Evolutionary conservation across 1,140 invertebrate species (phyloP), one percentile per base, ranked within the genome.

Genomic region (Drosophila ambigua): DNA sequence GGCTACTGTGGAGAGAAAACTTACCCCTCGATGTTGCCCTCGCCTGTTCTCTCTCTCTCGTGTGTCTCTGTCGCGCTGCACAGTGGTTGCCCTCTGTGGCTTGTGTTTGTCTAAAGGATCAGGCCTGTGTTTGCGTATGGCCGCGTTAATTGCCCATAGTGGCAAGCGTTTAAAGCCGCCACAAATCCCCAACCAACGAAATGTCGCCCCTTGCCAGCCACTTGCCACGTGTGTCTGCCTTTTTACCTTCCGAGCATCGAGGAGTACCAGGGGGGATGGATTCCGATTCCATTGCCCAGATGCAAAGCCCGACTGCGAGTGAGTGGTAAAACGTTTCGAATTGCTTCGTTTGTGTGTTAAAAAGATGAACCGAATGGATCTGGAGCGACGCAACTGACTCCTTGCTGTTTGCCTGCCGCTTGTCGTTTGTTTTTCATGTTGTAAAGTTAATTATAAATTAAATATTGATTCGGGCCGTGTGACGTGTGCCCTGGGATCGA

Each of bases 381-480:
- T 46, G 46, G 61, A 39, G 48, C 9, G 35, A 28, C 26, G 26
- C 20, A 7, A 28, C 26, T 28, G 44, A 68, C 58, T 68, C 54
- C 67, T 72, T 48, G 66, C 64, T 68, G 80, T 81, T 76, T 81
- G 80, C 60, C 67, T n/a, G 61, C 26, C 43, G 71, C 58, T 72
- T 28, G 7, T 6, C 26, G 26, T 81, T 88, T 88, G 83, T 88
- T 88, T 88, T 89, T 63, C 79, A 88, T 88, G 83, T 74, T 88
- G 83, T 88, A 88, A 88, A 88, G 83, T 88, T 88, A 88, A 88
- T 88, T 88, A 88, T 88, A 88, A 88, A 88, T 88, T 88, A 88
- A 88, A 88, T 88, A 88, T 88, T 88, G 83, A 88, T 89, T 83
- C 84, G 88, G 67, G 26, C 64, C 65, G 52, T 71, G 84, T 57